phyloP scores from a whole-genome alignment of 2,888 invertebrate species.

The Andrena bucephala region DNA sequence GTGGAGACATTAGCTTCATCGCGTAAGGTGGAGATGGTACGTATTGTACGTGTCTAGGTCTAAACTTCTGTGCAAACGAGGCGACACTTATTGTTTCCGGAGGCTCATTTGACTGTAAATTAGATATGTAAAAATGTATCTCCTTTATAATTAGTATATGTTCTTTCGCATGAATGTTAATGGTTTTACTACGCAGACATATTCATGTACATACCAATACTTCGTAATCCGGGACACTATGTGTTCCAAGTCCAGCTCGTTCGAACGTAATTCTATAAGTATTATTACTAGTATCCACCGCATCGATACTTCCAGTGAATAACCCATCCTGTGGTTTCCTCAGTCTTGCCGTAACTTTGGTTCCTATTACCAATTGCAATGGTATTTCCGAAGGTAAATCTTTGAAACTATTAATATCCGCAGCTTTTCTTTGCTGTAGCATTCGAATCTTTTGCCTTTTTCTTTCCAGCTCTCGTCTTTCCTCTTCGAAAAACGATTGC shows the following conservation, averaged over 20 bases:
- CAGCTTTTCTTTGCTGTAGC: conserved; percentile 95
- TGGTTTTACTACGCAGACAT: neutral
- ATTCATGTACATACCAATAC: conserved; percentile 87
- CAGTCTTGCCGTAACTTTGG: conserved; percentile 96
- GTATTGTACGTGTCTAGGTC: conserved; percentile 89
- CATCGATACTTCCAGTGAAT: conserved; percentile 97
- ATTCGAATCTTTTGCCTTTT: conserved; percentile 96
- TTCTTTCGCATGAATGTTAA: neutral
- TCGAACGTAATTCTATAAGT: conserved; percentile 98
- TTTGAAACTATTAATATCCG: conserved; percentile 90
- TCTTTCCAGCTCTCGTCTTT: conserved; percentile 94
- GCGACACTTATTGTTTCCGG: conserved; percentile 95
- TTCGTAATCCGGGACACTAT: conserved; percentile 98
- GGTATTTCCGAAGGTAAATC: conserved; percentile 98
- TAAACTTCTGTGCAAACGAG: conserved; percentile 92
- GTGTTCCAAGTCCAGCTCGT: conserved; percentile 95
- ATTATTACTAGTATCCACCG: conserved; percentile 97
- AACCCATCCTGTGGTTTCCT: conserved; percentile 97
- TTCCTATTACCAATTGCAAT: conserved; percentile 96
- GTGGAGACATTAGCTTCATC: conserved; percentile 81
- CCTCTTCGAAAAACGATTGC: conserved; percentile 97
- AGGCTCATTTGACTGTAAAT: conserved; percentile 91
- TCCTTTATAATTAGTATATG: neutral
- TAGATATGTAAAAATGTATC: conserved; percentile 21
- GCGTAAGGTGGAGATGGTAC: conserved; percentile 83